Evolutionary conservation across 2,797 vertebrate genomes (phyloP), one percentile per base, ranked within the genome.

Genomic region (Anisognathus igniventris): DNA sequence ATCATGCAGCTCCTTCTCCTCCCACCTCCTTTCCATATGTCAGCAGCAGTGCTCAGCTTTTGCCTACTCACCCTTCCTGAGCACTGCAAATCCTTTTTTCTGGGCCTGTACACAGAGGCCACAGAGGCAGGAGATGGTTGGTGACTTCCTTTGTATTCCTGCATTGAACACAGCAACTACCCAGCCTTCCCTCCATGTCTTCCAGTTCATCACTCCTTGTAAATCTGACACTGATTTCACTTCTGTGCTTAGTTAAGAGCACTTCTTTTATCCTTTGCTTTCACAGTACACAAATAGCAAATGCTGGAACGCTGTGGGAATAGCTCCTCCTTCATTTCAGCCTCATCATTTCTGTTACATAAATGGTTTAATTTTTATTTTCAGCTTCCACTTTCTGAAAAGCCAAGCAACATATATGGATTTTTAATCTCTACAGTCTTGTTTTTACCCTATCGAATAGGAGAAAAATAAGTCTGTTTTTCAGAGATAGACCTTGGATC

Each of bases 351-450:
- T 61, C 35, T 72, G 61, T 77, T 96, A 60, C 66, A 54, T 92
- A 88, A 82, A 61, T 82, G n/a, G 47, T 67, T 95, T 91, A 90
- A 37, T 23, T 85, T 94, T 87, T 94, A 39, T 95, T 95, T 82
- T 64, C 92, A 87, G 65, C 79, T 78, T 91, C 73, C 8, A 19
- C 31, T 62, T 67, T 75, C 53, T 60, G 53, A 71, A 82, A 73
- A 66, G 20, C 37, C 70, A 66, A 86, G 53, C 23, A 64, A 83
- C 67, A 57, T 67, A n/a, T 4, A 25, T 56, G 57, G 72, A 40
- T 68, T 91, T 94, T 88, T 68, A 83, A 79, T 91, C 57, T 77
- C 53, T 53, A 6, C 54, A 40, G 75, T 53, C 57, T 83, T 66
- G 19, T 56, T 76, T 82, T n/a, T 87, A 39, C 9, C 31, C 24